Evolutionary conservation across 1,140 invertebrate genomes (phyloP).

Genomic region (Drosophila lacertosa): DNA sequence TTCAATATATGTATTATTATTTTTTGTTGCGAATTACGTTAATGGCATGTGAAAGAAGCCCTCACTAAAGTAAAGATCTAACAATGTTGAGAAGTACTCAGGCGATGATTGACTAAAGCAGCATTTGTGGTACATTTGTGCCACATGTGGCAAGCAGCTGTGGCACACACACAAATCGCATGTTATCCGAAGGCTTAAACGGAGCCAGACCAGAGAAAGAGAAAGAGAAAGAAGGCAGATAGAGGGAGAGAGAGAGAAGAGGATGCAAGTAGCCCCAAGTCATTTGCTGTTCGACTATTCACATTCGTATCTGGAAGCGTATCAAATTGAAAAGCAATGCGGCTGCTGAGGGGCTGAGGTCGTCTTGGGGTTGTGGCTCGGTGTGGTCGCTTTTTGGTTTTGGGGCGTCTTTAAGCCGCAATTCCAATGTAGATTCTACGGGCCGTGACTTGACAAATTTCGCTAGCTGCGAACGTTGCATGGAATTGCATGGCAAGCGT

Average conservation of each 20-base stretch:
- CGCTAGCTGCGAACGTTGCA: too few relatives aligned
- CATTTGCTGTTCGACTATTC: constrained; percentile 41
- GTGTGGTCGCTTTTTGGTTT: background rate
- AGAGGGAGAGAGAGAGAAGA: background rate
- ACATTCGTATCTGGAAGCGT: constrained; percentile 35
- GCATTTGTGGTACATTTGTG: too few relatives aligned
- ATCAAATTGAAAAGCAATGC: constrained; percentile 47
- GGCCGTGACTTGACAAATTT: constrained; percentile 45
- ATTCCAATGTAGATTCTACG: constrained; percentile 15
- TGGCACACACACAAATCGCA: constrained; percentile 32
- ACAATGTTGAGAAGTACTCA: too few relatives aligned
- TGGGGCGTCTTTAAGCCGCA: constrained; percentile 27
- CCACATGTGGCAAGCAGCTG: background rate
- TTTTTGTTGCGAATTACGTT: too few relatives aligned
- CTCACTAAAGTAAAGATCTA: too few relatives aligned
- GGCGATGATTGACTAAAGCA: too few relatives aligned
- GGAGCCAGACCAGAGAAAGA: constrained; percentile 2
- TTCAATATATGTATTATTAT: too few relatives aligned
- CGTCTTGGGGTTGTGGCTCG: background rate
- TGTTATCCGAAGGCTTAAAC: constrained; percentile 37
- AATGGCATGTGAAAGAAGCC: too few relatives aligned
- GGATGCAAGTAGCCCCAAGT: constrained; percentile 11
- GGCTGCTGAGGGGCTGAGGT: background rate
- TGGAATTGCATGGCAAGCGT: too few relatives aligned
- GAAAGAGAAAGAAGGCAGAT: background rate